These are phyloP conservation scores for Ammospiza maritima DNA, from an alignment of 2,797 vertebrate genomes.

Conservation along the genomic window DNA sequence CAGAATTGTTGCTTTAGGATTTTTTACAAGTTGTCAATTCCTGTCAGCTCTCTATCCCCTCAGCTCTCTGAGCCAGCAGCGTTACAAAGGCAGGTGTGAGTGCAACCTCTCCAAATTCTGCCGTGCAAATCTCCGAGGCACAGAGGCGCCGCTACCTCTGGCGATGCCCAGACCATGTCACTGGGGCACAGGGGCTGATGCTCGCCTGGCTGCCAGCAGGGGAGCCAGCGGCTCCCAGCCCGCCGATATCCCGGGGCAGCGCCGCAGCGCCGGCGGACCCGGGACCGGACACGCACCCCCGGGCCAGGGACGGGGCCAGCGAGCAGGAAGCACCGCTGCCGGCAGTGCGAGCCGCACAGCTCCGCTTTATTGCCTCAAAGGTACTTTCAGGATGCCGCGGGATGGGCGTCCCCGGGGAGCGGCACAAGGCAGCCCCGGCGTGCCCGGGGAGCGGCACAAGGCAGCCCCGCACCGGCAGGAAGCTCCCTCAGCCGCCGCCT, in stretches of 20 bases:
- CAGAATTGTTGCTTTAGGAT: fast-evolving
- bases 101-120: fast-evolving
- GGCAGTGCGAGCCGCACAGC: fast-evolving
- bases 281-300: fast-evolving
- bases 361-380: fast-evolving
- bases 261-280: not conserved
- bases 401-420: not conserved
- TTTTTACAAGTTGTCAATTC: not conserved
- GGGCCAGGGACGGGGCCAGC: fast-evolving
- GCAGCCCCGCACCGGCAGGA: not conserved
- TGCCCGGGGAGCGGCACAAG: not conserved
- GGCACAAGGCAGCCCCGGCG: not conserved
- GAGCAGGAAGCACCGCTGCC: not conserved
- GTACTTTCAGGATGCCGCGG: not conserved
- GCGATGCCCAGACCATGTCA: not conserved
- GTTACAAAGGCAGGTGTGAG: fast-evolving
- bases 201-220: not conserved
- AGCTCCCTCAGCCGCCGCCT: not conserved
- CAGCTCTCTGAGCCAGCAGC: not conserved
- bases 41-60: not conserved
- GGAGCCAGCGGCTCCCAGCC: not conserved
- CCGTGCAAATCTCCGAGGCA: fast-evolving
- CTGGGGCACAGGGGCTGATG: not conserved
- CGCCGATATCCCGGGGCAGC: not conserved
- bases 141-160: fast-evolving